phyloP scores from a whole-genome alignment of 2,888 invertebrate genomes.

The Phengaris alcon region DNA sequence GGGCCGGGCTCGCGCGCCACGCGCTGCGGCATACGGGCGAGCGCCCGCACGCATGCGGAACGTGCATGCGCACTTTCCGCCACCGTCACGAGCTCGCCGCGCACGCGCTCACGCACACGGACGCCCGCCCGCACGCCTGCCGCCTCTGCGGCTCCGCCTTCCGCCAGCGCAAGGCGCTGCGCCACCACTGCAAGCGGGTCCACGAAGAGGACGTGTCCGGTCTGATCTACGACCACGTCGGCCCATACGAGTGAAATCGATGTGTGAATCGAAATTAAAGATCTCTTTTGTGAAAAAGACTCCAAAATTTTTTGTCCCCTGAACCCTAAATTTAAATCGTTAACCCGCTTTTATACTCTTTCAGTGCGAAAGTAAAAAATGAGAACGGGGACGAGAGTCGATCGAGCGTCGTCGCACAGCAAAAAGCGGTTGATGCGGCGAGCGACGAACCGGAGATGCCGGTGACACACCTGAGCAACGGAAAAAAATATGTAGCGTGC shows the following conservation, averaged over 20 bases:
- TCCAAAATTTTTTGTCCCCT: neutral
- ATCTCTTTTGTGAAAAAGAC: neutral
- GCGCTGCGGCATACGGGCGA: slow-evolving; percentile 81
- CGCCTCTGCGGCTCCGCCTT: slow-evolving; percentile 76
- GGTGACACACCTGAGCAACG: slow-evolving; percentile 38
- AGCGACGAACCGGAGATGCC: slow-evolving; percentile 30
- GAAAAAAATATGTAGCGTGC: slow-evolving; percentile 53
- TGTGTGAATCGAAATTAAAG: neutral
- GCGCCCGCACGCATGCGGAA: slow-evolving; percentile 78
- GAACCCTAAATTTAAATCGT: neutral
- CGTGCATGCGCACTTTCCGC: slow-evolving; percentile 79
- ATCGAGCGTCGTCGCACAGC: neutral
- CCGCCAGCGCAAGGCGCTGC: slow-evolving; percentile 71
- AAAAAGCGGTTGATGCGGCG: neutral
- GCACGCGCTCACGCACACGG: slow-evolving; percentile 75
- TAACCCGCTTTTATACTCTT: neutral
- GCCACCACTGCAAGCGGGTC: slow-evolving; percentile 58
- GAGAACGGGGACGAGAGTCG: neutral
- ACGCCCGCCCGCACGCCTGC: slow-evolving; percentile 78
- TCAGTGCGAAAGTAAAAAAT: neutral
- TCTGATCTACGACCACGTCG: slow-evolving; percentile 31
- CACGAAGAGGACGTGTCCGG: slow-evolving; percentile 48
- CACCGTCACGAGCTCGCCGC: slow-evolving; percentile 79
- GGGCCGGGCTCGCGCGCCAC: slow-evolving; percentile 78
- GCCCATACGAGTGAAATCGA: slow-evolving; percentile 34